Evolutionary conservation across 2,888 invertebrate species (phyloP).

Genomic region (Aporophyla lueneburgensis): DNA sequence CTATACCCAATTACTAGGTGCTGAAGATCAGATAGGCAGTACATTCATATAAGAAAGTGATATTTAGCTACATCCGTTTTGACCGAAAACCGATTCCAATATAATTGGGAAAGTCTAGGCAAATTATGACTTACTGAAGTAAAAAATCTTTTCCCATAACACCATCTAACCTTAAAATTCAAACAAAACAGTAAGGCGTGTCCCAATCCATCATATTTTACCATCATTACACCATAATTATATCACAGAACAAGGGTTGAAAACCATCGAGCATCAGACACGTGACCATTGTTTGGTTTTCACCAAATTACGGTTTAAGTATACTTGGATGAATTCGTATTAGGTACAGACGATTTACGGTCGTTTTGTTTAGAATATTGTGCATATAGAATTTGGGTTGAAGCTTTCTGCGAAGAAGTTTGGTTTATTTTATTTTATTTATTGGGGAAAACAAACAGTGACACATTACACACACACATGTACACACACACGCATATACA

Average conservation of each 20-base stretch:
- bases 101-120: no score
- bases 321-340: conserved; percentile 64
- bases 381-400: background rate
- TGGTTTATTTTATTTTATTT: background rate
- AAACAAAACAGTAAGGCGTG: conserved; percentile 62
- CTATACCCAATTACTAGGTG: background rate
- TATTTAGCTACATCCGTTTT: no score
- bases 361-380: conserved; percentile 18
- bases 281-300: conserved; percentile 82
- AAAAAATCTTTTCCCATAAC: conserved; percentile 37
- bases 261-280: conserved; percentile 68
- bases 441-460: no score
- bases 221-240: conserved; percentile 67
- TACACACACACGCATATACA: no score
- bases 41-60: no score
- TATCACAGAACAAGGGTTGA: conserved; percentile 66
- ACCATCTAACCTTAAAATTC: conserved; percentile 46
- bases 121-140: no score
- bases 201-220: conserved; percentile 64
- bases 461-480: no score
- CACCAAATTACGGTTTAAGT: conserved; percentile 78
- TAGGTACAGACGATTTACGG: conserved; percentile 33
- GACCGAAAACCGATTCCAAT: no score
- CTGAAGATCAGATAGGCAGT: background rate
- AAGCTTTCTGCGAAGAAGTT: background rate